A percentile compares a stretch with the other conserved stretches of the same genome.
phyloP scores from a whole-genome alignment of 2,113 vertebrate species.

The Otolemur garnettii region DNA sequence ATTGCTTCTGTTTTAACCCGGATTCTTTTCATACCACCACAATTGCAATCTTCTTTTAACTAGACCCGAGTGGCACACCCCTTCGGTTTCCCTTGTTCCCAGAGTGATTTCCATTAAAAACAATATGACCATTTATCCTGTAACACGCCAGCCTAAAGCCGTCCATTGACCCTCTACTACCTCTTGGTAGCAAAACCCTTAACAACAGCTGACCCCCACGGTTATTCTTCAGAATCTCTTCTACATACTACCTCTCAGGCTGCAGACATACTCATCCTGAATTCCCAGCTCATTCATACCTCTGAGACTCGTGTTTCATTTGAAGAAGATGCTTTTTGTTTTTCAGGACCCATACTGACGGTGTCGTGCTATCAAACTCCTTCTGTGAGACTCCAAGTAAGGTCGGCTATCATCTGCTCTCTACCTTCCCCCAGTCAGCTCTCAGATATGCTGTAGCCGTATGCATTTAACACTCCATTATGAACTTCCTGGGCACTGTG shows the following conservation, averaged over 20 bases:
- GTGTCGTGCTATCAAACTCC: background rate
- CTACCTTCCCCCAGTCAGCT: background rate
- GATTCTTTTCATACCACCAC: background rate
- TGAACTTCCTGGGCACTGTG: background rate
- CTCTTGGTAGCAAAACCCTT: background rate
- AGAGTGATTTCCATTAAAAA: background rate
- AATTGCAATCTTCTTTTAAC: background rate
- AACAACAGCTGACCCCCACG: background rate
- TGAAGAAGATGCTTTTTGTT: background rate
- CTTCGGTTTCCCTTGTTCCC: background rate
- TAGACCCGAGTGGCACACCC: background rate
- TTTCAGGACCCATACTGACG: background rate
- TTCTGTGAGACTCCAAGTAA: background rate
- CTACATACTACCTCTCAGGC: background rate
- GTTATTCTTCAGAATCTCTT: background rate
- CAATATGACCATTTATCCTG: background rate
- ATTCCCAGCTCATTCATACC: background rate
- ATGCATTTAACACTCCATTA: background rate
- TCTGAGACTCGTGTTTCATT: background rate
- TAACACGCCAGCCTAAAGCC: background rate
- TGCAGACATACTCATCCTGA: background rate
- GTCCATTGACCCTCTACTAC: background rate
- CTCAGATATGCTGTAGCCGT: background rate
- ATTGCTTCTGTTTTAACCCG: background rate
- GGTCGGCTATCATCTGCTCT: background rate